A percentile compares a stretch with the other conserved stretches of the same genome.
Evolutionary conservation across 2,888 invertebrate species (phyloP).

Genomic region (Conomelus anceps): DNA sequence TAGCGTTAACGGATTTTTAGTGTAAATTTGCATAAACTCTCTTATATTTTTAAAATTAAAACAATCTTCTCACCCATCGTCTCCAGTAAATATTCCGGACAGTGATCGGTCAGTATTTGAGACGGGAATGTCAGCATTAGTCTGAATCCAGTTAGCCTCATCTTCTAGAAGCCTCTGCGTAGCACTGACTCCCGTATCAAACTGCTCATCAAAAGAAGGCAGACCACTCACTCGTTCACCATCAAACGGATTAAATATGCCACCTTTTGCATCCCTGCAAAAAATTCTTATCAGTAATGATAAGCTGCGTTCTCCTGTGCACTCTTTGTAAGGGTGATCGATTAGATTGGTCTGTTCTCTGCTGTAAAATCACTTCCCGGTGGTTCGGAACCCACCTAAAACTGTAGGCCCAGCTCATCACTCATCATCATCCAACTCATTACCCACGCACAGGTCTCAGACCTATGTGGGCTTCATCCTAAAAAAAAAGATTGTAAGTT

Average conservation of each 20-base stretch:
- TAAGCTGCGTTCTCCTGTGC: too few relatives aligned
- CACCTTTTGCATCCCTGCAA: not conserved
- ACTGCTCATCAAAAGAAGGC: not conserved
- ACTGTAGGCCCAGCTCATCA: too few relatives aligned
- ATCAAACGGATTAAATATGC: not conserved
- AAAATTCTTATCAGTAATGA: not conserved
- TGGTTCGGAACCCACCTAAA: too few relatives aligned
- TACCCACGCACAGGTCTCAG: too few relatives aligned
- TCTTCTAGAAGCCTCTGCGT: not conserved
- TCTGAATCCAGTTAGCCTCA: not conserved
- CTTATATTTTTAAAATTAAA: not conserved
- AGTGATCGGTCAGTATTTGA: not conserved
- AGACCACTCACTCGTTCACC: not conserved
- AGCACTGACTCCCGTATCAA: not conserved
- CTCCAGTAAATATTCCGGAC: not conserved
- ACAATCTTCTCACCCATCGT: not conserved
- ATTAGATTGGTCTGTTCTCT: too few relatives aligned
- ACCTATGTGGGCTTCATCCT: too few relatives aligned
- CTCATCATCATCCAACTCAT: too few relatives aligned
- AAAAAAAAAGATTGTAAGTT: too few relatives aligned
- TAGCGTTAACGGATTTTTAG: too few relatives aligned
- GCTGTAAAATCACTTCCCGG: too few relatives aligned
- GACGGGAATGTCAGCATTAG: not conserved
- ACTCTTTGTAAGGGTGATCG: not conserved
- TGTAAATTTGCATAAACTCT: too few relatives aligned